phyloP scores from a whole-genome alignment of 2,797 vertebrate species.

The Danio kyathit region DNA sequence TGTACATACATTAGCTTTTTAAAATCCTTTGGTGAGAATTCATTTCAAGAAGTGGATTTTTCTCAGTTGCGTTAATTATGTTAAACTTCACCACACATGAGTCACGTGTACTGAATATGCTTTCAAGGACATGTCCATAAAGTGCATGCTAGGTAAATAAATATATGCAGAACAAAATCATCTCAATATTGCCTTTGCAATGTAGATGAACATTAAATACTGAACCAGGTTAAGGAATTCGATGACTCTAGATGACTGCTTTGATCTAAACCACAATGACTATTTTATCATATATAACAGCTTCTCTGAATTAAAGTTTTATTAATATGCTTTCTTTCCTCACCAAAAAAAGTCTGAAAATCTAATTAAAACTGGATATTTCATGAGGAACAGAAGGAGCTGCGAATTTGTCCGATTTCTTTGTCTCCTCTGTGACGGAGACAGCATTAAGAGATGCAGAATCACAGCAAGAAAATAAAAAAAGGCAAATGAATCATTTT shows the following conservation, averaged over 20 bases:
- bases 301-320: not conserved
- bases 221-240: not conserved
- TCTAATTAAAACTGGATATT: slow-evolving; percentile 1
- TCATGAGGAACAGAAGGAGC: not conserved
- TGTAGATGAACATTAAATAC: not conserved
- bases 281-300: not conserved
- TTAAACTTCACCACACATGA: not conserved
- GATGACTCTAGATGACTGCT: no score
- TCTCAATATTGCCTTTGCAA: not conserved
- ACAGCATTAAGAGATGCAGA: slow-evolving; percentile 49
- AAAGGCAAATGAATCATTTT: slow-evolving; percentile 61
- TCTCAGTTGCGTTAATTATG: not conserved
- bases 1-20: not conserved
- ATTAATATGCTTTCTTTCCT: not conserved
- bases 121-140: not conserved
- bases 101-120: not conserved
- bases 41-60: not conserved
- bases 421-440: slow-evolving; percentile 42
- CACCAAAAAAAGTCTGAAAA: not conserved
- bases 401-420: slow-evolving; percentile 2
- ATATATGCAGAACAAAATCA: not conserved
- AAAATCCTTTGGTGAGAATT: not conserved
- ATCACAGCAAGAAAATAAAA: slow-evolving; percentile 52
- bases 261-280: not conserved
- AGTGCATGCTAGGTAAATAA: not conserved